These are phyloP conservation scores for Alethe diademata DNA, from an alignment of 2,113 vertebrate genomes.

Conservation along the genomic window DNA sequence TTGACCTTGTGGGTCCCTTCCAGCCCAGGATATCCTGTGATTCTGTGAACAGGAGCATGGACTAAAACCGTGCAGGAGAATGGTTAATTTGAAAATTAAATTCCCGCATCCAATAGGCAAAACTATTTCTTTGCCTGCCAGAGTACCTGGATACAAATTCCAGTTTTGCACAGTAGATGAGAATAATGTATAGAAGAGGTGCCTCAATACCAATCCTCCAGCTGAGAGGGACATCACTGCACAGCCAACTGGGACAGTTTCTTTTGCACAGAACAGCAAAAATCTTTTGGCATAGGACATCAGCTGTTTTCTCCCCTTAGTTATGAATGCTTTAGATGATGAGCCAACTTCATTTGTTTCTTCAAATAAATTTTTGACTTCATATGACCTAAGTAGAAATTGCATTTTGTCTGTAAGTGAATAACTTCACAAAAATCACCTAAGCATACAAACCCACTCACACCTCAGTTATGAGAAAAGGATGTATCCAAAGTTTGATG, in stretches of 20 bases:
- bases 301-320: background rate
- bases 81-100: background rate
- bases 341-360: background rate
- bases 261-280: constrained; percentile 42
- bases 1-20: background rate
- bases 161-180: background rate
- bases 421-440: background rate
- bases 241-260: background rate
- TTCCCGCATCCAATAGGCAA: background rate
- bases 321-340: background rate
- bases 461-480: background rate
- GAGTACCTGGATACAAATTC: background rate
- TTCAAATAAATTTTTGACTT: background rate
- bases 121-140: background rate
- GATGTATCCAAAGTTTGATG: background rate
- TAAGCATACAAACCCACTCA: background rate
- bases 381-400: background rate
- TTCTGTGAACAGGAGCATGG: background rate
- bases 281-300: background rate
- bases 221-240: background rate
- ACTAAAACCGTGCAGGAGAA: background rate
- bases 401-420: background rate
- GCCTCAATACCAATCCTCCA: background rate
- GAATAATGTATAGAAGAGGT: background rate
- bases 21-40: background rate